A percentile compares a stretch with the other conserved stretches of the same genome.
phyloP scores from a whole-genome alignment of 2,797 vertebrate species.

The Hyperoplus lanceolatus region DNA sequence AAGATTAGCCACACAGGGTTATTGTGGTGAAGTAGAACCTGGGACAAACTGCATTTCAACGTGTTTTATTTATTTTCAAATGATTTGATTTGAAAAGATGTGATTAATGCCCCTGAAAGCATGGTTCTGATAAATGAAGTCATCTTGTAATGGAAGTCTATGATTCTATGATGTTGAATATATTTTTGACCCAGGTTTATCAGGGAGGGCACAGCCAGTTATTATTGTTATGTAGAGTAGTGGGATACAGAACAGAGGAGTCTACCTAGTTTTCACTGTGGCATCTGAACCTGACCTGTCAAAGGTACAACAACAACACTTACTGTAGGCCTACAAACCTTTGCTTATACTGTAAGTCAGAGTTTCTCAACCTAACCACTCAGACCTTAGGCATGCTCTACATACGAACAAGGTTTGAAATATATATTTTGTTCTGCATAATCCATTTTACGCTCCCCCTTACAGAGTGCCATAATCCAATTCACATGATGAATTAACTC shows the following conservation, averaged over 20 bases:
- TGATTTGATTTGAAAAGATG: slow-evolving; percentile 13
- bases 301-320: slow-evolving; percentile 82
- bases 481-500: slow-evolving; percentile 1
- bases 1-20: slow-evolving; percentile 62
- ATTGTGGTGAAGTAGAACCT: slow-evolving; percentile 58
- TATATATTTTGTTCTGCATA: not conserved
- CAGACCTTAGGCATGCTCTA: not conserved
- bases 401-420: slow-evolving; percentile 2
- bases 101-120: slow-evolving; percentile 1
- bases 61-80: not conserved
- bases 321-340: slow-evolving; percentile 49
- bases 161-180: slow-evolving; percentile 40
- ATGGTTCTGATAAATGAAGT: not conserved
- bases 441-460: not conserved
- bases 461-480: not conserved
- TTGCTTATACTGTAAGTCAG: slow-evolving; percentile 6
- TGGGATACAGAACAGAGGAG: slow-evolving; percentile 66
- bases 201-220: slow-evolving; percentile 52
- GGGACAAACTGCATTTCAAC: slow-evolving; percentile 66
- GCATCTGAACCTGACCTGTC: slow-evolving; percentile 85
- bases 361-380: slow-evolving; percentile 15
- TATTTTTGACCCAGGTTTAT: slow-evolving; percentile 69
- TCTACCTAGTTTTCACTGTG: slow-evolving; percentile 83
- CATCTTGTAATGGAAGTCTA: not conserved
- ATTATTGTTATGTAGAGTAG: slow-evolving; percentile 59